Evolutionary conservation across 2,113 vertebrate genomes (phyloP), one percentile per base, ranked within the genome.

Genomic region (Toxotes jaculatrix): DNA sequence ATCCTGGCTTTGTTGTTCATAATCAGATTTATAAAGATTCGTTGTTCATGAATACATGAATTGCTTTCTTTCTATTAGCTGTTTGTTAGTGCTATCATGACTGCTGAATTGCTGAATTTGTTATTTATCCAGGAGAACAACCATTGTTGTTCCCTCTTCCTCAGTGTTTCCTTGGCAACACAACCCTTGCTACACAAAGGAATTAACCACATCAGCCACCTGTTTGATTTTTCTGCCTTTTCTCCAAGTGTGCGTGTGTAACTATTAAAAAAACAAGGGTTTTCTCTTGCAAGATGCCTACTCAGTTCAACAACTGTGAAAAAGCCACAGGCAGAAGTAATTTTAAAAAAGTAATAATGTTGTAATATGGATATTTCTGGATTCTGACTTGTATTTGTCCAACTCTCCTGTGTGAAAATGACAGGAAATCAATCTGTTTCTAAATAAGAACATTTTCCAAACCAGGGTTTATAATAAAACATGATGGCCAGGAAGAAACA

Each of bases 31-130:
- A 65, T 36, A 10, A 71, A 19, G 17, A 74, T 59, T 43, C 74
- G n/a, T 79, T 77, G 40, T 59, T 63, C 27, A 36, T 62, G 21
- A 67, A 73, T 27, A 32, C 61, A 47, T n/a, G 31, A 59, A 59
- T 53, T 16, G 3, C 3, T 66, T 80, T 77, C 27, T 80, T 60
- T 79, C 47, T 78, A 45, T 71, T 74, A 74, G 45, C 57, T 55
- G 23, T 78, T 40, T 65, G 31, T 64, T 40, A 55, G 7, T 14
- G 4, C 12, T 59, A 4, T 6, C 9, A 19, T 61, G 45, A 32
- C 11, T 51, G 59, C 42, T 47, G 16, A 45, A 66, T 74, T 53
- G 45, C 5, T 38, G 36, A 42, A 80, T 59, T 77, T 80, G 59
- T 49, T 47, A 11, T 68, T 65, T 66, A 34, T 77, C 10, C 60